Base-by-base conservation (phyloP, 2,888 invertebrate species). In the Melanostoma mellinum region DNA sequence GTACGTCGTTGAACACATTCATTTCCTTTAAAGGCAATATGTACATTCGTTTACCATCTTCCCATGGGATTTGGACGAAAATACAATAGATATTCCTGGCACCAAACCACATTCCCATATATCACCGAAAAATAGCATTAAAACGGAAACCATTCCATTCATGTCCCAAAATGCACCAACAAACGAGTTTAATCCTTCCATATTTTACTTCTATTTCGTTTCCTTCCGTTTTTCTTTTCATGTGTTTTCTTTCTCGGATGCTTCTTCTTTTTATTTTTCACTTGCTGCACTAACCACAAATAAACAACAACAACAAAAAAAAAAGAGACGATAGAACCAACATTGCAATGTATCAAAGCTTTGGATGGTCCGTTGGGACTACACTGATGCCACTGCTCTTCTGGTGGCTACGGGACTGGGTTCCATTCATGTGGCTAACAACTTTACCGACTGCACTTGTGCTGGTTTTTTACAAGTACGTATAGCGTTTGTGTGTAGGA, bases 291-390 rank as follows among this genome's bases (percentile, higher is more conserved):
- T 76, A 81, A 80, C 77, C 61, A 78, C 63, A 78, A 77, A 77
- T 50, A 74, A 79, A 78, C 65, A 71, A 71, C 71, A 38, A 44
- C n/a, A n/a, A n/a, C n/a, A 65, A 78, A 71, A 50, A 52, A 44
- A 35, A 10, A 69, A 91, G 92, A 71, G 91, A 92, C 86, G 91
- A 92, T 87, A 90, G 93, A 80, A 92, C 92, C 69, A 89, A 90
- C 33, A 92, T 93, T 56, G 91, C 92, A 9, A 92, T 93, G 88
- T 86, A 92, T 71, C 93, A 93, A 87, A 92, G 91, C 86, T 87
- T 92, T 10, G 92, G 92, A 44, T 93, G 93, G 92, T 92, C 92
- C n/a, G 69, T 91, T 20, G 93, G 93, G 33, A 89, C 93, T 20
- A 90, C 92, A 48, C 40, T 92, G 77, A 91, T 93, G 90, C 92